These are phyloP conservation scores for Sitobion miscanthi DNA, from an alignment of 1,140 invertebrate species.

Conservation along the genomic window DNA sequence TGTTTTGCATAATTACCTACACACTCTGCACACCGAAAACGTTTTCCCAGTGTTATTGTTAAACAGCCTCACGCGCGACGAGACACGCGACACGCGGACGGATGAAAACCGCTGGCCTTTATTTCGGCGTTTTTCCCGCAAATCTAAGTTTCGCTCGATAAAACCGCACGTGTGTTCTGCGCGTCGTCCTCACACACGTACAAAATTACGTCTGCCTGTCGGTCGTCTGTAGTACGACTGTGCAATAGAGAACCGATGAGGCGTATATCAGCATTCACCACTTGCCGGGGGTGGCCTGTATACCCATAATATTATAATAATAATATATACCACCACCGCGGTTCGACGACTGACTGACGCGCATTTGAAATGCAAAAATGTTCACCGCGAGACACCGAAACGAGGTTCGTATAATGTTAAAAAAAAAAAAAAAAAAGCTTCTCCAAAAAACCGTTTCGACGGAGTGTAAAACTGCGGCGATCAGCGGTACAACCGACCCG, in stretches of 20 bases:
- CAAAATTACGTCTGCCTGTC: background rate
- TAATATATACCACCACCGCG: background rate
- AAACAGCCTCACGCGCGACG: background rate
- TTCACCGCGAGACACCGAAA: background rate
- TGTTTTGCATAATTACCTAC: background rate
- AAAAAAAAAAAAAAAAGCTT: background rate
- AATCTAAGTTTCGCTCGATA: background rate
- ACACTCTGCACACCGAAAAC: background rate
- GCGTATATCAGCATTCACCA: background rate
- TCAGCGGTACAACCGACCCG: background rate
- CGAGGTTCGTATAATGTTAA: background rate
- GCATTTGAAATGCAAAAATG: background rate
- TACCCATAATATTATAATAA: no score
- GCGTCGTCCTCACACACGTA: background rate
- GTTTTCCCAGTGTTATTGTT: background rate
- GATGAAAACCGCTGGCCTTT: background rate
- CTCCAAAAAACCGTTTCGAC: background rate
- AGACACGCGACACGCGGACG: background rate
- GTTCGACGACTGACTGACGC: background rate
- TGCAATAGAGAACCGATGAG: no score
- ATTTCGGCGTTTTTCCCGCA: background rate
- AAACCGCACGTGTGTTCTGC: background rate
- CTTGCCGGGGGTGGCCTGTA: no score
- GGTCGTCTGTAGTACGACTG: background rate
- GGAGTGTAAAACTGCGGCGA: background rate